Evolutionary conservation across 2,113 vertebrate species (phyloP).

Genomic region (Rattus rattus): DNA sequence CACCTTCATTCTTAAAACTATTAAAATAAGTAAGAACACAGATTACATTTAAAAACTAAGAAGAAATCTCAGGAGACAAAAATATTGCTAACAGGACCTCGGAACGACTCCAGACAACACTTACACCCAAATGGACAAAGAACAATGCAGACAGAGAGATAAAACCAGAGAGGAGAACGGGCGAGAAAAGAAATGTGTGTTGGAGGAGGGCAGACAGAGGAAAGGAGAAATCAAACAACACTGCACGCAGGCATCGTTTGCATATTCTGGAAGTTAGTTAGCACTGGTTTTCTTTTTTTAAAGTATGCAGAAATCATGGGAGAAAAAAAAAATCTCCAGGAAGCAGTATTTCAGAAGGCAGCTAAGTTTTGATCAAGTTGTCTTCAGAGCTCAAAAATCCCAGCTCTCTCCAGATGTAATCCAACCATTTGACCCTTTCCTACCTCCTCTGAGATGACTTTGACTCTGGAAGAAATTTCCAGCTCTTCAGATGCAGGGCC

Average conservation of each 20-base stretch:
- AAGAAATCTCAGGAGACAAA: constrained; percentile 72
- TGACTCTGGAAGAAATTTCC: constrained; percentile 85
- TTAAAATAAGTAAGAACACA: constrained; percentile 65
- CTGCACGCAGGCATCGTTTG: background rate
- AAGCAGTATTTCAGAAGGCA: constrained; percentile 36
- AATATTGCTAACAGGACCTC: background rate
- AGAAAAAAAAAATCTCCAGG: background rate
- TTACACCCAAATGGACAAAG: constrained; percentile 54
- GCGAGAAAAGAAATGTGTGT: background rate
- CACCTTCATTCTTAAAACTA: constrained; percentile 68
- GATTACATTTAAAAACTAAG: constrained; percentile 68
- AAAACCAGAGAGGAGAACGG: background rate
- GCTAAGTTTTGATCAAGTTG: constrained; percentile 42
- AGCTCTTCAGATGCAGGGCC: constrained; percentile 84
- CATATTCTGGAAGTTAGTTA: background rate
- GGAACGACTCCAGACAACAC: constrained; percentile 14
- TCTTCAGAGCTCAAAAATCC: constrained; percentile 64
- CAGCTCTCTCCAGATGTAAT: constrained; percentile 44
- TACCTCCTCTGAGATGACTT: constrained; percentile 86
- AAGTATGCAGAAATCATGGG: background rate
- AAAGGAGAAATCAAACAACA: background rate
- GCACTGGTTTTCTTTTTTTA: background rate
- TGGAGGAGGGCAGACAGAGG: background rate
- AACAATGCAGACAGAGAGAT: background rate
- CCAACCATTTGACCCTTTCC: constrained; percentile 65